A percentile compares a stretch with the other conserved stretches of the same genome.
Evolutionary conservation across 2,888 invertebrate genomes (phyloP).

Genomic region (Eupithecia centaureata): DNA sequence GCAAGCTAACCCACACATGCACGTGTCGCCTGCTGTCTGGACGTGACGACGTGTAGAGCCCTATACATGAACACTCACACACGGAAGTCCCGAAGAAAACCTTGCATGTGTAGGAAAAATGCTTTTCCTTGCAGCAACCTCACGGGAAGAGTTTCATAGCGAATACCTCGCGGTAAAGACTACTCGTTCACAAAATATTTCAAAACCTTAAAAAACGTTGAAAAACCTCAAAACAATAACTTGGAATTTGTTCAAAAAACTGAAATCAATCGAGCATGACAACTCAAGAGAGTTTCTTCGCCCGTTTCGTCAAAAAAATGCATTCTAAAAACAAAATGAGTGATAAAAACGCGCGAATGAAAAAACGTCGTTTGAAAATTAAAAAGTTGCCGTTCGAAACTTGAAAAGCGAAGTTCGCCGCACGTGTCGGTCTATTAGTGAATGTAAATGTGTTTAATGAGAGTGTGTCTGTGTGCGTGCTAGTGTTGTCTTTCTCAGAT

Average conservation of each 20-base stretch:
- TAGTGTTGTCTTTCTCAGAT: conserved; percentile 64
- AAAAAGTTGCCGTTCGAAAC: conserved; percentile 56
- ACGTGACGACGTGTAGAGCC: conserved; percentile 60
- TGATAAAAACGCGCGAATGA: conserved; percentile 50
- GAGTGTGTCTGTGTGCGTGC: conserved; percentile 70
- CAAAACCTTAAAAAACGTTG: conserved; percentile 51
- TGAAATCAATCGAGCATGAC: conserved; percentile 68
- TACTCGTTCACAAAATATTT: conserved; percentile 69
- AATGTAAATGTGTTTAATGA: conserved; percentile 82
- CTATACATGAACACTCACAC: conserved; percentile 66
- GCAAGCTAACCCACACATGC: conserved; percentile 51
- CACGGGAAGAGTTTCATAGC: conserved; percentile 84
- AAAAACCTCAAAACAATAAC: conserved; percentile 50
- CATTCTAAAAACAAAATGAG: conserved; percentile 60
- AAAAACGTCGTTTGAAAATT: conserved; percentile 35
- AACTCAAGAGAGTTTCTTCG: conserved; percentile 59
- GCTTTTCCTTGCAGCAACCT: conserved; percentile 84
- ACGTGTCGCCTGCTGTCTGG: conserved; percentile 57
- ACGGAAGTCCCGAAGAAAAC: conserved; percentile 70
- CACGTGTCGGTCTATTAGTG: conserved; percentile 72
- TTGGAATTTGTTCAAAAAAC: conserved; percentile 48
- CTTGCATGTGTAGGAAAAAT: conserved; percentile 81
- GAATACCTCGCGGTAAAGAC: conserved; percentile 85
- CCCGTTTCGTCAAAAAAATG: conserved; percentile 69
- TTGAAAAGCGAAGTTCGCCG: conserved; percentile 61